Percentiles rank a stretch among this genome's conserved stretches.
phyloP scores from a whole-genome alignment of 2,113 vertebrate genomes.

The Sander vitreus region DNA sequence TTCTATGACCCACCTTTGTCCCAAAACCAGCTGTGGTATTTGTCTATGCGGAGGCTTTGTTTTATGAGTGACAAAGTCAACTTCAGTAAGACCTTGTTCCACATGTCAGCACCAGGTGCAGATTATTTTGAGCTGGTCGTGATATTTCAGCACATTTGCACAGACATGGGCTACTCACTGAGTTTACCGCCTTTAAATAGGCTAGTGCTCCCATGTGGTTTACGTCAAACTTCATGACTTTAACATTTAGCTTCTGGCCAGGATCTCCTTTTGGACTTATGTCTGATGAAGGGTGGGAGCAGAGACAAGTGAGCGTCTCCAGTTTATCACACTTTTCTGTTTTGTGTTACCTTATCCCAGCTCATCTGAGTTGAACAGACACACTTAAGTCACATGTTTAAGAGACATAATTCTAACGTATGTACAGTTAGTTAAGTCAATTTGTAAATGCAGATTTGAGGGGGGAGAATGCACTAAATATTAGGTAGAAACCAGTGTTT shows the following conservation, averaged over 20 bases:
- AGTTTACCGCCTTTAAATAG: constrained; percentile 83
- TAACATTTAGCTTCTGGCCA: constrained; percentile 53
- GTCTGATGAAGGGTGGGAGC: constrained; percentile 6
- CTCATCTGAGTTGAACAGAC: not conserved
- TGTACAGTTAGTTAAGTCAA: not conserved
- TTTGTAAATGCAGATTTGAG: not conserved
- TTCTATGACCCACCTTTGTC: constrained; percentile 40
- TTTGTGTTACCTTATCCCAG: not conserved
- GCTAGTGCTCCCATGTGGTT: constrained; percentile 72
- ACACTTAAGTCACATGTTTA: not conserved
- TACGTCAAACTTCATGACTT: constrained; percentile 69
- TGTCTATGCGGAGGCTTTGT: constrained; percentile 67
- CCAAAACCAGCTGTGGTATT: constrained; percentile 49
- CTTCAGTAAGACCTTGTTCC: constrained; percentile 69
- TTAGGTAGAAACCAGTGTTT: not conserved
- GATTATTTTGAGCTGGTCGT: constrained; percentile 81
- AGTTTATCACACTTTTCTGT: not conserved
- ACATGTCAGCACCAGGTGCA: constrained; percentile 83
- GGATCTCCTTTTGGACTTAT: constrained; percentile 20
- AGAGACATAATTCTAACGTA: not conserved
- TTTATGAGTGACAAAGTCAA: constrained; percentile 76
- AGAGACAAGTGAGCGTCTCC: not conserved
- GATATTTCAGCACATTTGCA: constrained; percentile 84
- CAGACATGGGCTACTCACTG: constrained; percentile 68
- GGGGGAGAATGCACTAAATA: not conserved